These are phyloP conservation scores for Hylaeus anthracinus DNA, from an alignment of 1,140 invertebrate genomes.

Conservation along the genomic window DNA sequence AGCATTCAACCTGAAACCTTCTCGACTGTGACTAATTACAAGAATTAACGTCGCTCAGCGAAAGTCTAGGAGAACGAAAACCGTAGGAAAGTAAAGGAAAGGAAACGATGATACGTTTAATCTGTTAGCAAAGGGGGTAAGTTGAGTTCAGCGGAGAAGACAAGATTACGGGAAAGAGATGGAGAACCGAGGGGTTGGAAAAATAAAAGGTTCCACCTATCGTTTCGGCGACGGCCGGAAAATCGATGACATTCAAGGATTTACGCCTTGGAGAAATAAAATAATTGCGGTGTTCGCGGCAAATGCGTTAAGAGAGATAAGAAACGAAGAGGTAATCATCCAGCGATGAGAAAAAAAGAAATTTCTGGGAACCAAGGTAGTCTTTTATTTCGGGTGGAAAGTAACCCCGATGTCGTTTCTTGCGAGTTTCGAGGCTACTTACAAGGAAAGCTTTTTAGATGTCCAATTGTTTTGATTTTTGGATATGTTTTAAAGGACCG, in stretches of 20 bases:
- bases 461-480: no score
- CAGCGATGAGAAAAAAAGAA: background rate
- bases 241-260: conserved; percentile 26
- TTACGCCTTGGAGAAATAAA: no score
- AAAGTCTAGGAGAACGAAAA: background rate
- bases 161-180: background rate
- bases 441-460: no score
- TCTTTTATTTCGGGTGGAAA: conserved; percentile 10
- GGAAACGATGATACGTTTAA: conserved; percentile 31
- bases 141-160: background rate
- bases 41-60: conserved; percentile 40
- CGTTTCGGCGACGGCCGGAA: background rate
- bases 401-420: background rate
- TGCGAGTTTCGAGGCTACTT: background rate
- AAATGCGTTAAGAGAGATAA: no score
- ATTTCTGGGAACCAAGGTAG: no score
- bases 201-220: background rate
- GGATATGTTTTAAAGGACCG: no score
- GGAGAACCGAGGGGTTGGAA: background rate
- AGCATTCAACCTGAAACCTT: conserved; percentile 9
- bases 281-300: no score
- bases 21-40: conserved; percentile 43
- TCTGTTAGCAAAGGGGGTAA: conserved; percentile 34
- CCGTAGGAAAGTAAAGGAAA: conserved; percentile 29
- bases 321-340: background rate